Conservation (phyloP, 2,797 vertebrate species). For the Sebastes steindachneri region DNA sequence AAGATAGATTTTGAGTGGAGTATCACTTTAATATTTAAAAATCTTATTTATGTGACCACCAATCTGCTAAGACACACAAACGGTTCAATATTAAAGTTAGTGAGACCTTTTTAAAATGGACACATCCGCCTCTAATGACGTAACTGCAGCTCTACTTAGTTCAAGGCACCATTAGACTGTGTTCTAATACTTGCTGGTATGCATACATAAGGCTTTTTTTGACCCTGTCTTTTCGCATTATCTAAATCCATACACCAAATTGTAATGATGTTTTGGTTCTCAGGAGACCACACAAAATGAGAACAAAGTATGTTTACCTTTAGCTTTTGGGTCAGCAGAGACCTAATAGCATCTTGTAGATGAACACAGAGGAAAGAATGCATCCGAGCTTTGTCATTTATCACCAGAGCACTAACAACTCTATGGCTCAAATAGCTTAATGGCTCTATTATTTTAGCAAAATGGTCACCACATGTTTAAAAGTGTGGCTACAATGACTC, state of each 20-base stretch:
- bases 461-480: constrained; percentile 60
- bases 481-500: constrained; percentile 27
- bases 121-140: constrained; percentile 10
- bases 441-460: constrained; percentile 62
- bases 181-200: constrained; percentile 16
- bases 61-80: not conserved
- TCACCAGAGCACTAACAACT: constrained; percentile 56
- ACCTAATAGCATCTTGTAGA: constrained; percentile 15
- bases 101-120: not conserved
- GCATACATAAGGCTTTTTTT: constrained; percentile 34
- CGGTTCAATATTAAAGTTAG: not conserved
- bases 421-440: constrained; percentile 51
- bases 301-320: constrained; percentile 65
- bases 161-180: constrained; percentile 26
- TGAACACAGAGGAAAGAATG: constrained; percentile 50
- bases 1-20: not conserved
- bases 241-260: constrained; percentile 35
- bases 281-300: constrained; percentile 54
- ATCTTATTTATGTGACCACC: not conserved
- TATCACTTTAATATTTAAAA: not conserved
- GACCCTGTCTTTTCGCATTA: constrained; percentile 30
- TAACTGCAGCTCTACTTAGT: constrained; percentile 14
- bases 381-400: constrained; percentile 57
- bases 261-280: constrained; percentile 55
- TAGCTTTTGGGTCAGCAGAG: constrained; percentile 32